Conservation (phyloP, 2,113 vertebrate genomes). For the Alouatta palliata region DNA sequence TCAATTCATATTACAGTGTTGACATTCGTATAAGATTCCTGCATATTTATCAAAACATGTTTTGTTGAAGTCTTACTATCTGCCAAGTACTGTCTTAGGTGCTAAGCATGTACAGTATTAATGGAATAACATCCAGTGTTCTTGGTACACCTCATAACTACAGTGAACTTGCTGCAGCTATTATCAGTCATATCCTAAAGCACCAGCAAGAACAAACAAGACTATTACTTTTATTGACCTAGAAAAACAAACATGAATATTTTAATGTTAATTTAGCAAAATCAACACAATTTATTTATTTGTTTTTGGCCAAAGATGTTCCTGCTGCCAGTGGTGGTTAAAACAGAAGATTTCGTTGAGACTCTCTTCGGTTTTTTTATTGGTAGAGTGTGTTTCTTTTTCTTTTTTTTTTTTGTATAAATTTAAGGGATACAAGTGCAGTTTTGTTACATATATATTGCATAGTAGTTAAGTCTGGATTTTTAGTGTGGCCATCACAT, state of each 20-base stretch:
- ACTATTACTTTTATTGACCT: not conserved
- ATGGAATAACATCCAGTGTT: not conserved
- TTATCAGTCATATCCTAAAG: not conserved
- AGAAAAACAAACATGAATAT: not conserved
- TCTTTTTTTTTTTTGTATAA: no score
- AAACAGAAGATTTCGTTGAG: not conserved
- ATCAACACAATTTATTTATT: not conserved
- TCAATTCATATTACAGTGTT: not conserved
- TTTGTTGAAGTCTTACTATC: not conserved
- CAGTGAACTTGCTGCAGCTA: not conserved
- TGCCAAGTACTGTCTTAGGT: not conserved
- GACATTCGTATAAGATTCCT: not conserved
- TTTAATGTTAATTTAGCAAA: not conserved
- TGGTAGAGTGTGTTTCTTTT: no score
- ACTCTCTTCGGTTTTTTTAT: not conserved
- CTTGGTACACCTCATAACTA: not conserved
- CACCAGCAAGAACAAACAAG: not conserved
- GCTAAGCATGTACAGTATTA: not conserved
- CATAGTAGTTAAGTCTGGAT: no score
- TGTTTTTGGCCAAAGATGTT: conserved; percentile 14
- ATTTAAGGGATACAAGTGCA: no score
- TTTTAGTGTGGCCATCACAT: no score
- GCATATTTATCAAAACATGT: not conserved
- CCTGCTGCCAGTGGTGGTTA: not conserved
- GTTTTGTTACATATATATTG: no score